phyloP scores from a whole-genome alignment of 2,797 vertebrate genomes.

The Acomys russatus region DNA sequence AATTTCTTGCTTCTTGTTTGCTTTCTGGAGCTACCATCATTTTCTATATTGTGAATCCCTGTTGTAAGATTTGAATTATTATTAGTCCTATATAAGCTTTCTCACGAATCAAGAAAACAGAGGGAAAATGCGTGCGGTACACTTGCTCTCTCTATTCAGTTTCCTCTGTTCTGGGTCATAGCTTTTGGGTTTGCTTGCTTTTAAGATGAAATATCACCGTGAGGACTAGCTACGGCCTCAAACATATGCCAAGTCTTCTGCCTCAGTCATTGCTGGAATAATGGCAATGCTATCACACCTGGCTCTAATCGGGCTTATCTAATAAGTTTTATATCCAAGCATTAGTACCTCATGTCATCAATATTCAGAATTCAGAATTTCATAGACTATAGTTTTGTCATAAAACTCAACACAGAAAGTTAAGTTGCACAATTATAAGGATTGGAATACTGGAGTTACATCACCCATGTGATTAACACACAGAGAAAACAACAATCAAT shows the following conservation, averaged over 20 bases:
- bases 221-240: background rate
- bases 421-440: background rate
- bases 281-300: background rate
- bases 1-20: background rate
- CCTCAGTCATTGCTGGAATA: background rate
- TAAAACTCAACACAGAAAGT: constrained; percentile 14
- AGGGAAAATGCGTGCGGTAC: background rate
- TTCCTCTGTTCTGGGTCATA: background rate
- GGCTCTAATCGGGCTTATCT: background rate
- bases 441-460: background rate
- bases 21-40: background rate
- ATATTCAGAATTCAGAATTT: background rate
- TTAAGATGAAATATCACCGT: background rate
- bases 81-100: background rate
- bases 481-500: background rate
- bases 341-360: background rate
- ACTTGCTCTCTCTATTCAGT: background rate
- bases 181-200: background rate
- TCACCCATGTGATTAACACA: background rate
- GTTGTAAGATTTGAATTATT: background rate
- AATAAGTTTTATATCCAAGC: background rate
- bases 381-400: background rate
- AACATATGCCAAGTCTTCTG: background rate
- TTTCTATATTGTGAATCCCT: constrained; percentile 22
- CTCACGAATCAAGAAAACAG: constrained; percentile 29